These are phyloP conservation scores for Callyntrura guangdongensis DNA, from an alignment of 2,888 invertebrate species.

Conservation along the genomic window DNA sequence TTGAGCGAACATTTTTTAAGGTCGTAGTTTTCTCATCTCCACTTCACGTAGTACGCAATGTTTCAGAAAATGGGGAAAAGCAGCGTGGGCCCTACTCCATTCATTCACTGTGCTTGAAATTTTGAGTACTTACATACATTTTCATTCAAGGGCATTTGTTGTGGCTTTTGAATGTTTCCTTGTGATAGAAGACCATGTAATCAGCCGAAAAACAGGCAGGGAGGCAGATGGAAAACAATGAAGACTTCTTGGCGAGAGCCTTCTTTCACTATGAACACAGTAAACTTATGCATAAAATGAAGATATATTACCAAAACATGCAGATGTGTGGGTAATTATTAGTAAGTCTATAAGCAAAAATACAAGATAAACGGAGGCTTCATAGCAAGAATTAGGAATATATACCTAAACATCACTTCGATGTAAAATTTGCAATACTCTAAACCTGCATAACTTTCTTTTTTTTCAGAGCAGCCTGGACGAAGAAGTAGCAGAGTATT, in stretches of 20 bases:
- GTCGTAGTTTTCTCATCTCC: slow-evolving; percentile 47
- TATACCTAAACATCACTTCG: neutral
- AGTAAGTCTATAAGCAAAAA: neutral
- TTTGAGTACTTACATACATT: neutral
- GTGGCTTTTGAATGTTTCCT: neutral
- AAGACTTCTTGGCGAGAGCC: neutral
- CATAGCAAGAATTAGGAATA: neutral
- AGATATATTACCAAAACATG: neutral
- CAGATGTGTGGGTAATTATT: neutral
- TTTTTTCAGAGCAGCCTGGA: neutral
- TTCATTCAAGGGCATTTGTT: slow-evolving; percentile 1
- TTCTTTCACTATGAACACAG: too few species aligned
- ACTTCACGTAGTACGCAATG: neutral
- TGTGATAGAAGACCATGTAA: neutral
- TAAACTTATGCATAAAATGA: slow-evolving; percentile 18
- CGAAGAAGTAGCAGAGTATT: neutral
- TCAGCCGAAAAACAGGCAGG: neutral
- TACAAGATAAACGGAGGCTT: too few species aligned
- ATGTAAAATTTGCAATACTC: too few species aligned
- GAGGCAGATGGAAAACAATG: neutral
- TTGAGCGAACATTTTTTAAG: slow-evolving; percentile 47
- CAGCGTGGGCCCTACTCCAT: neutral
- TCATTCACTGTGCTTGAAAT: neutral
- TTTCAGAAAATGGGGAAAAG: neutral
- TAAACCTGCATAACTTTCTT: too few species aligned